phyloP scores from a whole-genome alignment of 2,888 invertebrate genomes.

The Tridacna crocea region DNA sequence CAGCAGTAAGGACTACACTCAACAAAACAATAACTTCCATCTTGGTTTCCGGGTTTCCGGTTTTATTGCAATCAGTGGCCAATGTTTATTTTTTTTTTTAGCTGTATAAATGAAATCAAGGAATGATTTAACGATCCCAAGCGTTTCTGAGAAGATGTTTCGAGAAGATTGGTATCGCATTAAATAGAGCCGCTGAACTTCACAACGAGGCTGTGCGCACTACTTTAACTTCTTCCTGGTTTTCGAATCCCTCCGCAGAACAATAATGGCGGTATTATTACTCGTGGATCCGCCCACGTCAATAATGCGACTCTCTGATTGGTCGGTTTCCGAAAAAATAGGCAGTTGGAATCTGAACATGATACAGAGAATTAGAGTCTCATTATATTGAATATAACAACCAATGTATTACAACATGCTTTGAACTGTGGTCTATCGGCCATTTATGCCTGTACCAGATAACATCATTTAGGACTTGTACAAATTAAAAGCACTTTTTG shows the following conservation, averaged over 20 bases:
- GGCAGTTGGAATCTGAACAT: no score
- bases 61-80: background rate
- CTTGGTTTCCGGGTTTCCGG: slow-evolving; percentile 6
- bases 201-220: slow-evolving; percentile 21
- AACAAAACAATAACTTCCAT: slow-evolving; percentile 2
- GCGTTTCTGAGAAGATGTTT: background rate
- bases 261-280: background rate
- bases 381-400: no score
- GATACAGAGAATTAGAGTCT: no score
- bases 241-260: background rate
- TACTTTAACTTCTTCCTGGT: background rate
- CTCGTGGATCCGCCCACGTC: no score
- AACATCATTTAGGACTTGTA: background rate
- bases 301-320: no score
- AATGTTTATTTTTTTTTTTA: background rate
- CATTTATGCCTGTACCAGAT: background rate
- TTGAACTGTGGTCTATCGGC: no score
- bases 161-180: background rate
- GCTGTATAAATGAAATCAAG: background rate
- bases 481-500: background rate
- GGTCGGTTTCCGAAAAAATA: no score
- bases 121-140: background rate
- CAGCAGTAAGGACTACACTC: background rate
- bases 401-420: no score
- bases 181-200: background rate